A percentile compares a stretch with the other conserved stretches of the same genome.
Conservation (phyloP, 2,888 invertebrate genomes). For the Ophion costatus region DNA sequence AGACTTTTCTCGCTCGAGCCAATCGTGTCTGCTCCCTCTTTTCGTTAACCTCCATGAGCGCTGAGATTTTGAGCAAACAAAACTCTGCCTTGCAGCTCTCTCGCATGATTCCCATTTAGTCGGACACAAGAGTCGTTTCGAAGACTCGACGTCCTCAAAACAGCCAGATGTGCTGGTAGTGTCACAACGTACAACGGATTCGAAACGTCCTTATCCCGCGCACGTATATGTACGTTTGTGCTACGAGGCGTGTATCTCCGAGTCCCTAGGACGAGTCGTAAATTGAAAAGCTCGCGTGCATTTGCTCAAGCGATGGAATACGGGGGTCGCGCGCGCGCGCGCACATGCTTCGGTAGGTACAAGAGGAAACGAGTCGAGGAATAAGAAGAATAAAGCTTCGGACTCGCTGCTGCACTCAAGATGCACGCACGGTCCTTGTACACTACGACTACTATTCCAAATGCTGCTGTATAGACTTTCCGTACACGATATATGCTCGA, state of each 20-base stretch:
- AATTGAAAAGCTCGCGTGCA: constrained; percentile 71
- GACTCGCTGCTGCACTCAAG: constrained; percentile 61
- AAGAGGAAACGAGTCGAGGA: constrained; percentile 37
- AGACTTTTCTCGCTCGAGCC: constrained; percentile 72
- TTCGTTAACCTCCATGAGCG: constrained; percentile 60
- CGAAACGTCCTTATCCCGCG: background rate
- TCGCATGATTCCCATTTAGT: constrained; percentile 34
- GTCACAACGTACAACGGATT: background rate
- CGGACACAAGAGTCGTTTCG: background rate
- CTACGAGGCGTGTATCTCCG: constrained; percentile 42
- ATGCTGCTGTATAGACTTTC: constrained; percentile 34
- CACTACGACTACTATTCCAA: constrained; percentile 58
- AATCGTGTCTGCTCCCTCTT: constrained; percentile 34
- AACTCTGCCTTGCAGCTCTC: constrained; percentile 57
- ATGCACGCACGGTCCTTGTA: constrained; percentile 61
- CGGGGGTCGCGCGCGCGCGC: constrained; percentile 34
- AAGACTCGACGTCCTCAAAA: background rate
- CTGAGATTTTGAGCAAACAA: constrained; percentile 80
- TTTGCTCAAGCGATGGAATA: constrained; percentile 60
- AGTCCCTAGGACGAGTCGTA: constrained; percentile 63
- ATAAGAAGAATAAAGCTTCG: constrained; percentile 51
- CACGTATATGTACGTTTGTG: constrained; percentile 17
- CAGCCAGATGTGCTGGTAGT: background rate
- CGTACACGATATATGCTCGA: constrained; percentile 32
- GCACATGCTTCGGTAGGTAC: constrained; percentile 47